These are phyloP conservation scores for Dreissena rostriformis DNA, from an alignment of 1,140 invertebrate genomes.

Conservation along the genomic window DNA sequence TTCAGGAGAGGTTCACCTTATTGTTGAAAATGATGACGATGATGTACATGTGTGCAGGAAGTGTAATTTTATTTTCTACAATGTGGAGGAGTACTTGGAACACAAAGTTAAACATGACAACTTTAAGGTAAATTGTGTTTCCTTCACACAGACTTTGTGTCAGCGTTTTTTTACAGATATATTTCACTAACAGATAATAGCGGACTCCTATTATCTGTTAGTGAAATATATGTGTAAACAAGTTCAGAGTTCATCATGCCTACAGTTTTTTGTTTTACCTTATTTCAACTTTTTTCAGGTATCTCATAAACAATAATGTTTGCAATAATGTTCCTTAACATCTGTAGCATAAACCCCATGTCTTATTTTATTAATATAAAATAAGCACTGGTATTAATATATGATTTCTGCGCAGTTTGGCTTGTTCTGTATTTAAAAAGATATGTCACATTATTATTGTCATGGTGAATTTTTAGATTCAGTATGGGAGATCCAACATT, in stretches of 20 bases:
- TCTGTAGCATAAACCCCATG: too few relatives aligned
- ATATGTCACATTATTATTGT: background rate
- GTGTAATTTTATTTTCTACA: constrained; percentile 70
- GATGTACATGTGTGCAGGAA: constrained; percentile 71
- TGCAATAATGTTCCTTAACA: too few relatives aligned
- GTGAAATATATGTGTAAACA: background rate
- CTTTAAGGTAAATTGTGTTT: constrained; percentile 58
- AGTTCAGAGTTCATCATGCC: background rate
- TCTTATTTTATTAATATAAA: background rate
- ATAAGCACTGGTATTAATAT: constrained; percentile 2
- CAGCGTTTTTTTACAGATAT: background rate
- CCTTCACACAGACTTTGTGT: background rate
- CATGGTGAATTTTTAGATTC: constrained; percentile 14
- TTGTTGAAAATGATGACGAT: constrained; percentile 54
- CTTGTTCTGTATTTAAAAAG: background rate
- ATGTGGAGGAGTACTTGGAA: constrained; percentile 68
- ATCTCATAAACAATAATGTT: too few relatives aligned
- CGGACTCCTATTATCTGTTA: too few relatives aligned
- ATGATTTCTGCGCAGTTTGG: background rate
- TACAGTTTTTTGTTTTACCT: background rate
- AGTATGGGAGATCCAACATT: constrained; percentile 58
- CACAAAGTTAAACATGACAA: constrained; percentile 75
- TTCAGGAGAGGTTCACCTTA: too few relatives aligned
- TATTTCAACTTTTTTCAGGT: too few relatives aligned
- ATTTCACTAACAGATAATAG: too few relatives aligned